Base-by-base conservation (phyloP, 1,140 invertebrate species). In the Drosophila ohnishii region DNA sequence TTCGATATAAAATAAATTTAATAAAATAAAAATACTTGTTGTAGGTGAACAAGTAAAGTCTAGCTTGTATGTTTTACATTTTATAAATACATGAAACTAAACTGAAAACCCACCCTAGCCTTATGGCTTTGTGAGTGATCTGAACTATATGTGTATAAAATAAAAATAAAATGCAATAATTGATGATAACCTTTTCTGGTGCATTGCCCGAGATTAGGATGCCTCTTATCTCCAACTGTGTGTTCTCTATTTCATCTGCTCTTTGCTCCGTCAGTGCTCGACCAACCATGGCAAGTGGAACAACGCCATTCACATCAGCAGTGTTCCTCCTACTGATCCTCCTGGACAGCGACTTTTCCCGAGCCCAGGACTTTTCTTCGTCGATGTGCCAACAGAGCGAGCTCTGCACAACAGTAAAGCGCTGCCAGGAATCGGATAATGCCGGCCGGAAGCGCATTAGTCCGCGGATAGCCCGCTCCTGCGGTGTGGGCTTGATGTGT, bases 351-450 rank as follows among this genome's bases (percentile, higher is more conserved):
- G 14, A 28, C 25, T 28, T 28, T 28, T 28, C 25, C 25, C 25
- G 8, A 6, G 69, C 55, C 14, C 75, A 80, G 45, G 59, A 82
- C 14, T 14, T 39, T 0, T 1, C 42, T 1, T 22, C 51, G 7
- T 14, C 61, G 1, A 53, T 67, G 14, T 88, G 84, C 25, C 66
- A 47, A 3, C 0, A 37, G 0, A 10, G n/a, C 35, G 80, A 88
- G 6, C n/a, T 73, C 6, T 88, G 84, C 40, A 78, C 87, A 8
- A 66, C 69, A 1, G 35, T 69, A 7, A 16, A 73, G 22, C 51
- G 60, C 6, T 88, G 84, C 77, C 48, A 37, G 14, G 63, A 78
- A 13, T 62, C 77, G 1, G 77, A 88, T 16, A 85, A 88, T 22
- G 55, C 85, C 4, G 84, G 84, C 0, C n/a, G 35, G 0, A 75